Evolutionary conservation across 2,888 invertebrate genomes (phyloP).

Genomic region (Spisula solida): DNA sequence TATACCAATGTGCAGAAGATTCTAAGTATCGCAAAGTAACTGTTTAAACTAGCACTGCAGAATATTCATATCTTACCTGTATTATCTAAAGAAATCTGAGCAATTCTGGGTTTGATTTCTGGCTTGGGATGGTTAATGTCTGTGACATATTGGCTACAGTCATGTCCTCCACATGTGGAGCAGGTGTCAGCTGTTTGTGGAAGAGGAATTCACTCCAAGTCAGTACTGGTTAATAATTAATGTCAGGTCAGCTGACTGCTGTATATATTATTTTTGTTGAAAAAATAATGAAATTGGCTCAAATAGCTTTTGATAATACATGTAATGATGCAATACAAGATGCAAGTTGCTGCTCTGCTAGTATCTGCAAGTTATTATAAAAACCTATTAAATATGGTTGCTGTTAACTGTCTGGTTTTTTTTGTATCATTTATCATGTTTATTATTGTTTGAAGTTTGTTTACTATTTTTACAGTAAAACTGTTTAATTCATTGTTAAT

Average conservation of each 20-base stretch:
- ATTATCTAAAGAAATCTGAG: not conserved
- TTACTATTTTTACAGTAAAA: slow-evolving; percentile 25
- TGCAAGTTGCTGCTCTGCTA: not conserved
- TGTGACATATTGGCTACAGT: too few species aligned
- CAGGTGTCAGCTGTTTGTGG: too few species aligned
- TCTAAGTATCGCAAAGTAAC: slow-evolving; percentile 17
- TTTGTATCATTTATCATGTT: not conserved
- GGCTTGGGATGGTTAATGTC: too few species aligned
- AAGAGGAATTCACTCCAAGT: too few species aligned
- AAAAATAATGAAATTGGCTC: too few species aligned
- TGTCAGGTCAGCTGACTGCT: too few species aligned
- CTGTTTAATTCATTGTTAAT: slow-evolving; percentile 42
- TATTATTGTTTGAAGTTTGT: not conserved
- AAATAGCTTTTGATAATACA: too few species aligned
- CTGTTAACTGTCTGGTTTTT: not conserved
- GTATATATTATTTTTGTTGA: too few species aligned
- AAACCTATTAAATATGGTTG: slow-evolving; percentile 23
- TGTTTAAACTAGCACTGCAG: not conserved
- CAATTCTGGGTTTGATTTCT: too few species aligned
- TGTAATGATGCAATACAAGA: too few species aligned
- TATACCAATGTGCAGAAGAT: slow-evolving; percentile 59
- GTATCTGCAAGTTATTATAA: not conserved
- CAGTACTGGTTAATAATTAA: too few species aligned
- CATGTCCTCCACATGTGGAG: too few species aligned
- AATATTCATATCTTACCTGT: not conserved